A percentile compares a stretch with the other conserved stretches of the same genome.
These are phyloP conservation scores for Taxidea taxus DNA, from an alignment of 2,113 vertebrate species.

Conservation along the genomic window DNA sequence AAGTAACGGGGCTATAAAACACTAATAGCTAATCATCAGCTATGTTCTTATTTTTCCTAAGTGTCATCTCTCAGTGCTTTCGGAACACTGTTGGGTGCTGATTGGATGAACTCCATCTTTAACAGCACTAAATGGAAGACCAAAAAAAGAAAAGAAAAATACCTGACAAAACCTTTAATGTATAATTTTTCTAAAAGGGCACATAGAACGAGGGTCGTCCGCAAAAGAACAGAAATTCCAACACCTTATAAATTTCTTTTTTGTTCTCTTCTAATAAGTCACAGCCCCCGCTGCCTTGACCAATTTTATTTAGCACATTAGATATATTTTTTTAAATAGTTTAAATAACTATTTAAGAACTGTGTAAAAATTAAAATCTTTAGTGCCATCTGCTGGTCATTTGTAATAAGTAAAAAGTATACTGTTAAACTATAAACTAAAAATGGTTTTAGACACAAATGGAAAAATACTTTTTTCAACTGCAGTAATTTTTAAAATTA, in stretches of 20 bases:
- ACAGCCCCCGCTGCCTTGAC: constrained; percentile 40
- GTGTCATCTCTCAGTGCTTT: constrained; percentile 44
- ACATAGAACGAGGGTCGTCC: neutral
- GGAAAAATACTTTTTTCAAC: constrained; percentile 28
- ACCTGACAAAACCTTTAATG: neutral
- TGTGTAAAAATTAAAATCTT: constrained; percentile 61
- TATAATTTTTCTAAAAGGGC: neutral
- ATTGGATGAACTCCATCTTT: constrained; percentile 40
- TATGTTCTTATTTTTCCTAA: constrained; percentile 27
- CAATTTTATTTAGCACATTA: constrained; percentile 66
- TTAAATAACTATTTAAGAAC: constrained; percentile 13
- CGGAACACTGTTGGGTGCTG: constrained; percentile 55
- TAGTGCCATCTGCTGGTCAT: constrained; percentile 84
- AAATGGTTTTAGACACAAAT: neutral
- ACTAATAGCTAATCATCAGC: constrained; percentile 60
- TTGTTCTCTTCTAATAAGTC: constrained; percentile 37
- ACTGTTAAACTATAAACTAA: neutral
- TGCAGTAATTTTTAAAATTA: neutral
- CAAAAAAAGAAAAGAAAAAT: neutral
- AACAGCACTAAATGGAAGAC: neutral
- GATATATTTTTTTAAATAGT: no score
- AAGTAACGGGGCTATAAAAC: constrained; percentile 47
- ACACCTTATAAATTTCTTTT: constrained; percentile 29
- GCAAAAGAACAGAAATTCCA: constrained; percentile 15
- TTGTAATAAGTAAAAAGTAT: neutral